Evolutionary conservation across 2,888 invertebrate genomes (phyloP).

Genomic region (Eudasyphora cyanicolor): DNA sequence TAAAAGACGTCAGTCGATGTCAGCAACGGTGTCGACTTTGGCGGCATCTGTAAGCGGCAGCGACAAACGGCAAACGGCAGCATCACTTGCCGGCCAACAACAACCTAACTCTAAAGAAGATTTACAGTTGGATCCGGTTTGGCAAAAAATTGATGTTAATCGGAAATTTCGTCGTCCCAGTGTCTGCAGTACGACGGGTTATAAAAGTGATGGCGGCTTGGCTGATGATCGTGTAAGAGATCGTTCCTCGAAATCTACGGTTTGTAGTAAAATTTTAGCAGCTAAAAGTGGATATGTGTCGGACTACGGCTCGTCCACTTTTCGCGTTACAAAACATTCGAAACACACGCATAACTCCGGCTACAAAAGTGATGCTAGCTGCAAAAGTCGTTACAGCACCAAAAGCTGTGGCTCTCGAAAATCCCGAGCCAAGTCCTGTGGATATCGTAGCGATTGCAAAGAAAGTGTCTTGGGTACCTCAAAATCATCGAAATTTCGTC

Average conservation of each 20-base stretch:
- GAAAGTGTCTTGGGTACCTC: constrained; percentile 74
- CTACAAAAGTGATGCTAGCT: constrained; percentile 83
- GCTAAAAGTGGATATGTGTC: constrained; percentile 82
- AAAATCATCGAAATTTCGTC: constrained; percentile 75
- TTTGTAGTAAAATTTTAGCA: constrained; percentile 79
- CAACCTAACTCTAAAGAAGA: constrained; percentile 80
- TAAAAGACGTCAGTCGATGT: constrained; percentile 84
- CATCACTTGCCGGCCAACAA: constrained; percentile 14
- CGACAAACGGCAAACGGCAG: constrained; percentile 65
- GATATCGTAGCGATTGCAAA: constrained; percentile 76
- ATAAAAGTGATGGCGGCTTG: constrained; percentile 81
- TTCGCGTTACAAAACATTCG: constrained; percentile 67
- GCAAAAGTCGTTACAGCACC: constrained; percentile 83
- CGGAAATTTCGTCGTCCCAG: constrained; percentile 83
- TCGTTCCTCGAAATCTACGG: constrained; percentile 75
- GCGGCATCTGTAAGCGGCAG: constrained; percentile 74
- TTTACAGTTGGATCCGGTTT: constrained; percentile 83
- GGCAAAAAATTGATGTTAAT: constrained; percentile 85
- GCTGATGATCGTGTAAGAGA: constrained; percentile 54
- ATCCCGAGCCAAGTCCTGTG: constrained; percentile 80
- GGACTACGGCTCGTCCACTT: constrained; percentile 81
- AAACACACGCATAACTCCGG: constrained; percentile 80
- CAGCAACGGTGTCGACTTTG: constrained; percentile 71
- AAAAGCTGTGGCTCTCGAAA: constrained; percentile 83
- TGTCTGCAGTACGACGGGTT: constrained; percentile 81